Evolutionary conservation across 2,888 invertebrate species (phyloP).

Genomic region (Blastobasis lacticolella): DNA sequence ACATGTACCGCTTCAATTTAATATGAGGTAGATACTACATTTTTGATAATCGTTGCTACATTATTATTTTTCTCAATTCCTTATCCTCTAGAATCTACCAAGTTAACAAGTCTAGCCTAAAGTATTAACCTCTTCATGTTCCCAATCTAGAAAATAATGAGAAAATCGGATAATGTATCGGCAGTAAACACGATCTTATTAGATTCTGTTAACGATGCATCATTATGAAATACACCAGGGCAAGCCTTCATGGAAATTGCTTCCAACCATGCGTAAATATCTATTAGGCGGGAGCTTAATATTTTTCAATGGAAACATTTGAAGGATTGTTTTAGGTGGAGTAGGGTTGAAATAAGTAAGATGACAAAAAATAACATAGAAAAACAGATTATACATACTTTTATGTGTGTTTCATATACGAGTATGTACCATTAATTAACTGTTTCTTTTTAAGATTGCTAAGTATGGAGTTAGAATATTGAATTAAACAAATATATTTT

Average conservation of each 20-base stretch:
- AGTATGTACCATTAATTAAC: too few relatives aligned
- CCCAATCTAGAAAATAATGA: slow-evolving; percentile 15
- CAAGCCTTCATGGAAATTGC: slow-evolving; percentile 55
- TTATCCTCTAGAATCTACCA: not conserved
- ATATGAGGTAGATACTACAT: not conserved
- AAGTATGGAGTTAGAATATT: too few relatives aligned
- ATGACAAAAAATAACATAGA: too few relatives aligned
- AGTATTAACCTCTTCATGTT: slow-evolving; percentile 19
- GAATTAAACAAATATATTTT: too few relatives aligned
- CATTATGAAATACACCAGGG: slow-evolving; percentile 34
- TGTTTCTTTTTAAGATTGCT: too few relatives aligned
- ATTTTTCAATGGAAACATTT: slow-evolving; percentile 57
- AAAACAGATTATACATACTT: too few relatives aligned
- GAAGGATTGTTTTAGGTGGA: slow-evolving; percentile 40
- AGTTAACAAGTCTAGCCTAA: slow-evolving; percentile 17
- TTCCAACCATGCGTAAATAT: slow-evolving; percentile 68
- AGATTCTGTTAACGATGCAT: slow-evolving; percentile 48
- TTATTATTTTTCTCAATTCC: not conserved
- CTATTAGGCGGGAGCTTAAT: slow-evolving; percentile 67
- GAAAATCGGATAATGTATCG: slow-evolving; percentile 40
- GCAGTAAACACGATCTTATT: slow-evolving; percentile 56
- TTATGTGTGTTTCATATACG: too few relatives aligned
- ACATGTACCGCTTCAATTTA: too few relatives aligned
- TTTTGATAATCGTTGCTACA: not conserved
- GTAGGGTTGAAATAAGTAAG: slow-evolving; percentile 14